Percentiles rank a stretch among this genome's conserved stretches.
These are phyloP conservation scores for Dichetophora obliterata DNA, from an alignment of 2,888 invertebrate species.

Conservation along the genomic window DNA sequence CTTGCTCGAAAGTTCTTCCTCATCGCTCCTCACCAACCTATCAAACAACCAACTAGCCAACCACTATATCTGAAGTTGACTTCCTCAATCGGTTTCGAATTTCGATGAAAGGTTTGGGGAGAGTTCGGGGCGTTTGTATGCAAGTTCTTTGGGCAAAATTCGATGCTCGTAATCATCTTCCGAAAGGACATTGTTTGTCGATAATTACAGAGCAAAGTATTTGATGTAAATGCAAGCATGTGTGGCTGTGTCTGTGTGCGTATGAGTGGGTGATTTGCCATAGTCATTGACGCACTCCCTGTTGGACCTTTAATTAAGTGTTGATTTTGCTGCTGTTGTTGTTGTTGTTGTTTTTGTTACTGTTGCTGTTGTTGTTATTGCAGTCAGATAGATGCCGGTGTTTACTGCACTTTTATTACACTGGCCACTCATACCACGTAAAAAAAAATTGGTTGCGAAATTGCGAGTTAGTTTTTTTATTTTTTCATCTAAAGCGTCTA, in stretches of 20 bases:
- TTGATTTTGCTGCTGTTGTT: constrained; percentile 12
- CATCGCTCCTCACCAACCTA: neutral
- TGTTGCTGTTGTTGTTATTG: constrained; percentile 4
- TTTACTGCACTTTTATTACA: constrained; percentile 52
- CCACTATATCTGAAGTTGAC: neutral
- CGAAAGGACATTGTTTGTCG: constrained; percentile 51
- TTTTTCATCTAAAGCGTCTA: too few relatives aligned
- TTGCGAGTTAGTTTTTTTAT: too few relatives aligned
- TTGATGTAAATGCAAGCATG: neutral
- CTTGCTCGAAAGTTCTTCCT: neutral
- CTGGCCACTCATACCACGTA: constrained; percentile 43
- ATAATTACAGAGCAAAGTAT: constrained; percentile 52
- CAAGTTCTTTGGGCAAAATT: neutral
- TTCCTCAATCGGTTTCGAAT: neutral
- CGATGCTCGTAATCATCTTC: constrained; percentile 45
- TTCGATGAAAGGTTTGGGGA: neutral
- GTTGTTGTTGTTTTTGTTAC: neutral
- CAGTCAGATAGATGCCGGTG: neutral
- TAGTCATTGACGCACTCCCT: constrained; percentile 1
- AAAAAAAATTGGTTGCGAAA: neutral
- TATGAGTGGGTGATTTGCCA: constrained; percentile 3
- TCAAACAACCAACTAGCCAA: neutral
- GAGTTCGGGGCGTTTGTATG: neutral
- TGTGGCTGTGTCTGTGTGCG: constrained; percentile 20
- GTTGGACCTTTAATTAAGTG: constrained; percentile 30